Evolutionary conservation across 1,140 invertebrate genomes (phyloP), one percentile per base, ranked within the genome.

Genomic region (Neocloeon triangulifer): DNA sequence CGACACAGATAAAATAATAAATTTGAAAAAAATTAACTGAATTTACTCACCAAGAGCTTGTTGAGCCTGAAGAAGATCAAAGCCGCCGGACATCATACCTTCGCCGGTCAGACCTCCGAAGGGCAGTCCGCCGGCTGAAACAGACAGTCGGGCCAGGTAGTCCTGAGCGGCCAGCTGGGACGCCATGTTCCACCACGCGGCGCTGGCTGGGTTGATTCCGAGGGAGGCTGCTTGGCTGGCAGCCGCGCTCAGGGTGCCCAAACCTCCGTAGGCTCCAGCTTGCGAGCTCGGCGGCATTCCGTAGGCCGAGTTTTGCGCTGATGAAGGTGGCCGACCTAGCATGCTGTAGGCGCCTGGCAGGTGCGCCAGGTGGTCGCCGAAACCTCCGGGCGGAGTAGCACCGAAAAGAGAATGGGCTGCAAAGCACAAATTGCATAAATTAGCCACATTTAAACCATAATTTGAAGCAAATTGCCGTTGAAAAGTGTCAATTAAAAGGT

Each of bases 101-200:
- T 39, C 38, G 7, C 19, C 26, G 14, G 19, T 19, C 21, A 39
- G 10, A 22, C 37, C 37, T 19, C 19, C 19, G 32, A 38, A 37
- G 19, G 33, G 29, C 16, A 38, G 19, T n/a, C 30, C 29, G 20
- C 32, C 41, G n/a, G n/a, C n/a, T 16, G 42, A 36, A 19, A 43
- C 58, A 50, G 81, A 76, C 32, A 82, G 51, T 34, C 76, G 61
- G 15, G 72, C 73, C 20, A 82, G 61, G 53, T 82, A 84, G 45
- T 82, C 78, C 47, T 81, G 78, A 4, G 77, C 75, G 10, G 77
- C 77, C 35, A 84, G 50, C 43, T 81, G 77, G 18, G 72, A 75
- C 15, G 78, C 75, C 75, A 84, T 80, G 15, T 72, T 74, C 76
- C 76, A 82, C 79, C 79, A 84, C 35, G 73, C 72, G 40, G 72